A percentile compares a stretch with the other conserved stretches of the same genome.
Evolutionary conservation across 2,888 invertebrate genomes (phyloP).

Genomic region (Ectobius pallidus): DNA sequence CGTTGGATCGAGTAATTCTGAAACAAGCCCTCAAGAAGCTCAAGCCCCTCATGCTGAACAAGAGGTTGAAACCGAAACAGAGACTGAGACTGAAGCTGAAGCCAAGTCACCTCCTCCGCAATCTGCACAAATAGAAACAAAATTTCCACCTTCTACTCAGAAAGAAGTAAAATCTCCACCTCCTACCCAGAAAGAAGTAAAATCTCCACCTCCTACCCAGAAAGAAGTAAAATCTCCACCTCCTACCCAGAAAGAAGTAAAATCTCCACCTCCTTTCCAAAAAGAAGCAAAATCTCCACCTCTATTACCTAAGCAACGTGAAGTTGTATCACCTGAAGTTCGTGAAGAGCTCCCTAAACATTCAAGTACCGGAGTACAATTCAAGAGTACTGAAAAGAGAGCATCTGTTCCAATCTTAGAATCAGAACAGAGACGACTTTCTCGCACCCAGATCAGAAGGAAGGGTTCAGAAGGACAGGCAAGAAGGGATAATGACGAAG

Average conservation of each 20-base stretch:
- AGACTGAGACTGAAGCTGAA: constrained; percentile 3
- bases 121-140: not conserved
- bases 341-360: not conserved
- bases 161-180: not conserved
- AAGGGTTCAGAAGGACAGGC: constrained; percentile 36
- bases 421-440: not conserved
- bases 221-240: not conserved
- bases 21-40: constrained; percentile 51
- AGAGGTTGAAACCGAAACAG: constrained; percentile 16
- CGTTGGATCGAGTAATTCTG: constrained; percentile 63
- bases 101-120: not conserved
- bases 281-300: not conserved
- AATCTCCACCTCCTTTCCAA: not conserved
- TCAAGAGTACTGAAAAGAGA: constrained; percentile 10
- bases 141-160: not conserved
- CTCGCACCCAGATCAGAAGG: not conserved
- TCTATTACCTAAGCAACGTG: no score
- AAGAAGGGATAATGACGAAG: not conserved
- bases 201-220: not conserved
- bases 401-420: constrained; percentile 6
- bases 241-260: not conserved
- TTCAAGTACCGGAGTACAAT: constrained; percentile 8
- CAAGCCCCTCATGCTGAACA: constrained; percentile 28
- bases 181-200: not conserved
- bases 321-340: not conserved